A percentile compares a stretch with the other conserved stretches of the same genome.
Evolutionary conservation across 1,140 invertebrate species (phyloP).

Genomic region (Drosophila gunungcola): DNA sequence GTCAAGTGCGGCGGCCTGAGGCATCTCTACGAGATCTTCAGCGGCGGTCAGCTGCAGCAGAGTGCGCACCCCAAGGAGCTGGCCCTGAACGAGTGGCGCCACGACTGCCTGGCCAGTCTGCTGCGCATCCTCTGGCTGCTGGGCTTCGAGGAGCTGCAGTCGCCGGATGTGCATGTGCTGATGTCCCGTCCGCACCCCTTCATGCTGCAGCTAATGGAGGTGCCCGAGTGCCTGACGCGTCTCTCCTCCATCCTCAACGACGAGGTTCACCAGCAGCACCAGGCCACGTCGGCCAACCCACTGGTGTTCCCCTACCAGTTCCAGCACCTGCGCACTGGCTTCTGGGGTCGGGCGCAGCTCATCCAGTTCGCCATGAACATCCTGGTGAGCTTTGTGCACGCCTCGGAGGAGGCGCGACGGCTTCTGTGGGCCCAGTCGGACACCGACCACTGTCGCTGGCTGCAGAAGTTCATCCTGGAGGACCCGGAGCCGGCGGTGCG

Average conservation of each 20-base stretch:
- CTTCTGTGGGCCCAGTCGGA: conserved; percentile 87
- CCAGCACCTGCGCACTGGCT: conserved; percentile 93
- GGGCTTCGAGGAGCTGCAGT: conserved; percentile 89
- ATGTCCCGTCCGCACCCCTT: conserved; percentile 88
- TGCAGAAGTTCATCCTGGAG: conserved; percentile 91
- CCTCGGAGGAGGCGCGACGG: conserved; percentile 88
- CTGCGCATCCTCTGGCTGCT: conserved; percentile 92
- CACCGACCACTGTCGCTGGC: conserved; percentile 89
- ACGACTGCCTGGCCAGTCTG: conserved; percentile 95
- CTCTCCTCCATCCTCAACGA: conserved; percentile 95
- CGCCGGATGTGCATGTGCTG: conserved; percentile 88
- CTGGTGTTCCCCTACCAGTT: conserved; percentile 88
- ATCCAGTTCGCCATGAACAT: conserved; percentile 93
- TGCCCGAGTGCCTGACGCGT: conserved; percentile 92
- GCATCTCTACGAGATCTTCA: conserved; percentile 96
- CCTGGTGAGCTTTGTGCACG: conserved; percentile 93
- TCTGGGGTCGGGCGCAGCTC: conserved; percentile 94
- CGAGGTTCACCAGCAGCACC: conserved; percentile 88
- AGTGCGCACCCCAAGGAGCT: conserved; percentile 87
- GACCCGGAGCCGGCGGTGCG: conserved; percentile 94
- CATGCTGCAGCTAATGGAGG: conserved; percentile 93
- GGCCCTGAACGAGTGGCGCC: conserved; percentile 94
- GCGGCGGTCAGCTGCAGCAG: conserved; percentile 90
- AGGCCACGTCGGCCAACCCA: conserved; percentile 39
- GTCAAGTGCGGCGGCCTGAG: conserved; percentile 94